Base-by-base conservation (phyloP, 2,888 invertebrate genomes). In the Pterostichus madidus region DNA sequence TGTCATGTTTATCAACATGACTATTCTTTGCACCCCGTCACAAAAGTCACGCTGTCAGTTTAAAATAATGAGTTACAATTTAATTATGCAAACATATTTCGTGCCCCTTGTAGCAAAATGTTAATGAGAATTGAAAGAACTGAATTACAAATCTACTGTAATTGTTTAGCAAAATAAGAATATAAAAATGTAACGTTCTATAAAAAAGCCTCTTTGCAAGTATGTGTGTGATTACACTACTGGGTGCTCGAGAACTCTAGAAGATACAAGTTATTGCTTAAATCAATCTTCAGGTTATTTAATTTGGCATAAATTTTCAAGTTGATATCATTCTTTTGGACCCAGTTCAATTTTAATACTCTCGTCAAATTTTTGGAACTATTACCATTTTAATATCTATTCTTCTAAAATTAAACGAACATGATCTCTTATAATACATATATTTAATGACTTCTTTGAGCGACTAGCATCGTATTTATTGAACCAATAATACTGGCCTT, bases 51-150 rank as follows among this genome's bases (percentile, higher is more conserved):
- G 64, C 64, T 32, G 32, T 32, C 64, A 64, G 32, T 64, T 64
- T 64, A 44, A 31, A 75, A 52, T 75, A 75, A 31, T 8, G 32
- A 31, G 35, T 32, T 68, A 68, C 4, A 73, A 39, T 73, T 73
- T 73, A 44, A 75, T 71, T 44, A 71, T 52, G 49, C 49, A 24
- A 75, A 75, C 49, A 52, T 75, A 75, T 31, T 31, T 52, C 75
- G 75, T 75, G 75, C 75, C 75, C 75, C 75, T 71, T 75, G 52
- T 75, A 75, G 75, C 75, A 75, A n/a, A 71, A 68, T 44, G 6
- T 44, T 44, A 71, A 44, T 39, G 44, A 56, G 8, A 71, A 71
- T n/a, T 32, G n/a, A 32, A 56, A 6, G 44, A 68, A 68, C 68
- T 7, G n/a, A 71, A 71, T 71, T 8, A 13, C 7, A 49, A 75